phyloP scores from a whole-genome alignment of 2,888 invertebrate genomes.

The Clanis bilineata region DNA sequence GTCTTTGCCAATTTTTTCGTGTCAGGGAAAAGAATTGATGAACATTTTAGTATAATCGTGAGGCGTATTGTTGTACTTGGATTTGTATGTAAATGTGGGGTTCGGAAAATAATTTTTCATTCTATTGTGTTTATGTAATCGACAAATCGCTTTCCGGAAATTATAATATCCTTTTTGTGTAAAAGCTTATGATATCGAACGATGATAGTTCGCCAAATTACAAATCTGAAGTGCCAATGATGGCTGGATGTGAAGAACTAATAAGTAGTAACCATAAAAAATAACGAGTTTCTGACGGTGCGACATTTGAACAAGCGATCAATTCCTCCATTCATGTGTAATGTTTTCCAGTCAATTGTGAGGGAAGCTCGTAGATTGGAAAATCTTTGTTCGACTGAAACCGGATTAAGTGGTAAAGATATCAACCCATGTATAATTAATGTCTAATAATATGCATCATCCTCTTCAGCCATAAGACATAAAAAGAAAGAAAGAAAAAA shows the following conservation, averaged over 20 bases:
- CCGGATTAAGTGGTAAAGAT: too few relatives aligned
- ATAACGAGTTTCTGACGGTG: background rate
- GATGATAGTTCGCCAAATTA: background rate
- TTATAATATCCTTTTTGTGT: background rate
- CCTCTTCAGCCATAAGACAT: too few relatives aligned
- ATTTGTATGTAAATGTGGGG: too few relatives aligned
- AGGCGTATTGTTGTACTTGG: background rate
- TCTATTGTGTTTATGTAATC: background rate
- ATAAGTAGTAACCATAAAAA: background rate
- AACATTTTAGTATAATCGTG: background rate
- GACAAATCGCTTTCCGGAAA: background rate
- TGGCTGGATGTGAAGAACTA: background rate
- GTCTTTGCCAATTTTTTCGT: conserved; percentile 15
- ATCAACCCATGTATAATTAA: too few relatives aligned
- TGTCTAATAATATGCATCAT: too few relatives aligned
- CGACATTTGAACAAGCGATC: conserved; percentile 1
- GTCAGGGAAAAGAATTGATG: background rate
- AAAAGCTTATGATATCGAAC: background rate
- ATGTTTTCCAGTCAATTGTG: background rate
- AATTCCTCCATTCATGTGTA: background rate
- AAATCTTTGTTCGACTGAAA: background rate
- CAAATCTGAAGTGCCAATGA: background rate
- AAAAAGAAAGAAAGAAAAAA: too few relatives aligned
- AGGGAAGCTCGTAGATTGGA: background rate
- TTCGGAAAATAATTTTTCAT: background rate